Evolutionary conservation across 2,888 invertebrate genomes (phyloP).

Genomic region (Tridacna crocea): DNA sequence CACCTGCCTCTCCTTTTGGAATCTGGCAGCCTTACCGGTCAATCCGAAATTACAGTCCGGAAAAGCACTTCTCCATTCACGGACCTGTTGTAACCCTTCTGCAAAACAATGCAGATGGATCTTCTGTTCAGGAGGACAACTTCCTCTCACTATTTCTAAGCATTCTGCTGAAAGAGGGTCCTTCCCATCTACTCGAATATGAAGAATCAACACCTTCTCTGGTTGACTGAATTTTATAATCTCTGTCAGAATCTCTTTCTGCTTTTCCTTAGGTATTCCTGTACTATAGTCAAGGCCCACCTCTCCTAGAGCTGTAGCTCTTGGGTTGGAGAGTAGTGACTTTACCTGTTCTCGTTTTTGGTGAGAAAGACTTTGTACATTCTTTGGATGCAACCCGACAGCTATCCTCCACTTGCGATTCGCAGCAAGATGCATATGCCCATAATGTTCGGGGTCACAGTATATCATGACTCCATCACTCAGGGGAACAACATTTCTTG

Average conservation of each 20-base stretch:
- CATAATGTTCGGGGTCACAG: constrained; percentile 19
- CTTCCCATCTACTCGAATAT: not conserved
- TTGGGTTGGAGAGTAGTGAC: not conserved
- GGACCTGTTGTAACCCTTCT: not conserved
- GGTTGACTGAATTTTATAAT: too few species aligned
- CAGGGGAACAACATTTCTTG: not conserved
- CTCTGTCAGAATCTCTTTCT: not conserved
- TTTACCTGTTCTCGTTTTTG: not conserved
- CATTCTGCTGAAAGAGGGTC: constrained; percentile 1
- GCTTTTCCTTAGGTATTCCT: not conserved
- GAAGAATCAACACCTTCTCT: constrained; percentile 1
- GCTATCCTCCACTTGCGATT: constrained; percentile 6
- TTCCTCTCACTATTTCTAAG: not conserved
- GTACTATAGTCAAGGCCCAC: constrained; percentile 3
- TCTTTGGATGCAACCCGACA: constrained; percentile 15
- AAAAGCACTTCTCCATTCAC: constrained; percentile 20
- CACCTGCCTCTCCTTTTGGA: not conserved
- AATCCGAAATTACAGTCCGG: constrained; percentile 22
- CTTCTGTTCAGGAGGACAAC: not conserved
- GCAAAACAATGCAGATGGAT: constrained; percentile 23
- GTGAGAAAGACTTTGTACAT: not conserved
- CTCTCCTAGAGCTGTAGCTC: constrained; percentile 9
- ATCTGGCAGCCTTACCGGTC: not conserved
- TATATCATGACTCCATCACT: too few species aligned
- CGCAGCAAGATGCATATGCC: not conserved